Conservation (phyloP, 2,113 vertebrate genomes). For the Clarias macrocephalus region DNA sequence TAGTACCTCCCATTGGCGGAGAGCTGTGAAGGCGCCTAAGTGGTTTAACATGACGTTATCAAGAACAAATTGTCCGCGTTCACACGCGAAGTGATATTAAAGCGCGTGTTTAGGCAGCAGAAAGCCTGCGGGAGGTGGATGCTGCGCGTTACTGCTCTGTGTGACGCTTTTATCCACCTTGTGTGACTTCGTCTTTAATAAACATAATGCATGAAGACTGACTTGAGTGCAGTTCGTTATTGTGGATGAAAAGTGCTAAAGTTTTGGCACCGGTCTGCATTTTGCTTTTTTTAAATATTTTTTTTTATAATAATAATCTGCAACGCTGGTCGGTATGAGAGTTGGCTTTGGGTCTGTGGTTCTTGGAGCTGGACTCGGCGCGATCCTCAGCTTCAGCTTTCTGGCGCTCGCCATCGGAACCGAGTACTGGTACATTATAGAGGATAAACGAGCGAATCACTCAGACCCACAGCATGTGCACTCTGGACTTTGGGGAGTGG, state of each 20-base stretch:
- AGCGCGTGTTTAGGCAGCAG: neutral
- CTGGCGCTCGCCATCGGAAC: conserved; percentile 70
- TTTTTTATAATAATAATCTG: neutral
- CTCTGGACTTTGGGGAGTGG: conserved; percentile 71
- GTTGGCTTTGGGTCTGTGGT: conserved; percentile 64
- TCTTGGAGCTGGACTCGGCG: conserved; percentile 68
- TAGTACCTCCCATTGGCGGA: neutral
- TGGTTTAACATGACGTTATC: neutral
- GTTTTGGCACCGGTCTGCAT: conserved; percentile 6
- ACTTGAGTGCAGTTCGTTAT: neutral
- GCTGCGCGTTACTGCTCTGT: neutral
- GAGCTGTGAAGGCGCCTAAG: neutral
- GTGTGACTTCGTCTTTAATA: neutral
- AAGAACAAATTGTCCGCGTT: neutral
- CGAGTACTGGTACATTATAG: conserved; percentile 77
- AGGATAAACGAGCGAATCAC: conserved; percentile 62
- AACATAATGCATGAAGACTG: neutral
- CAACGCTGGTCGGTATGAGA: conserved; percentile 48
- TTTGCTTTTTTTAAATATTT: neutral
- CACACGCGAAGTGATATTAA: too few species aligned
- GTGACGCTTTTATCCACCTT: neutral
- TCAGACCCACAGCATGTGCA: conserved; percentile 61
- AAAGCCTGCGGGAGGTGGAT: neutral
- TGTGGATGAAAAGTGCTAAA: neutral
- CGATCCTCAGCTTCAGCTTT: conserved; percentile 71